Evolutionary conservation across 2,888 invertebrate species (phyloP), one percentile per base, ranked within the genome.

Genomic region (Atrina japonica): DNA sequence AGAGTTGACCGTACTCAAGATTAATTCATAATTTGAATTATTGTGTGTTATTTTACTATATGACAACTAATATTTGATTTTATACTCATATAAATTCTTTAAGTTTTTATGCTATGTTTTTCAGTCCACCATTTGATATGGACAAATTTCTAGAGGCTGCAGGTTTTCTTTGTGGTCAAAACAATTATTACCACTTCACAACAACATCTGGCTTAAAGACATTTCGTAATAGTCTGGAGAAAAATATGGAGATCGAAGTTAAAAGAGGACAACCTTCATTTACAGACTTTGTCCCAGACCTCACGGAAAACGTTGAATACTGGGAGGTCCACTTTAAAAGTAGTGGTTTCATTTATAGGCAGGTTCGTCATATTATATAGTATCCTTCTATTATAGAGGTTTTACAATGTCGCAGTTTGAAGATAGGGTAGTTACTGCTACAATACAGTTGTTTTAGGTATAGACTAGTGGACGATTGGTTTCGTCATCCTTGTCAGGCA

Each of bases 311-410:
- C 3, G n/a, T 76, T 0, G 75, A 75, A 45, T 72, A 68, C 52
- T 77, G 73, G 73, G 79, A 79, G 7, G 52, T 79, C 0, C 73
- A 75, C 45, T 70, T 79, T 11, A 59, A 41, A 1, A 60, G 73
- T 21, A 65, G 50, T 49, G 73, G 73, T 0, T 79, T 72, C 27
- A 18, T 79, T 29, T 77, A 77, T 58, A 73, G 52, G 61, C 74
- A 74, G 76, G 78, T 77, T 49, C 18, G 29, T 3, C 27, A 18
- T 35, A 35, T 35, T 35, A 35, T 7, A 35, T 35, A 11, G 35
- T 7, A 35, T 7, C 35, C 35, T 35, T 11, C 11, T 35, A 7
- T 35, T 5, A 35, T 11, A 11, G 35, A 35, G 5, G 35, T 35
- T 11, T 35, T 35, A 5, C 35, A 35, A 35, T 7, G n/a, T n/a